Base-by-base conservation (phyloP, 2,797 vertebrate genomes). In the Phoxinus dragarum region DNA sequence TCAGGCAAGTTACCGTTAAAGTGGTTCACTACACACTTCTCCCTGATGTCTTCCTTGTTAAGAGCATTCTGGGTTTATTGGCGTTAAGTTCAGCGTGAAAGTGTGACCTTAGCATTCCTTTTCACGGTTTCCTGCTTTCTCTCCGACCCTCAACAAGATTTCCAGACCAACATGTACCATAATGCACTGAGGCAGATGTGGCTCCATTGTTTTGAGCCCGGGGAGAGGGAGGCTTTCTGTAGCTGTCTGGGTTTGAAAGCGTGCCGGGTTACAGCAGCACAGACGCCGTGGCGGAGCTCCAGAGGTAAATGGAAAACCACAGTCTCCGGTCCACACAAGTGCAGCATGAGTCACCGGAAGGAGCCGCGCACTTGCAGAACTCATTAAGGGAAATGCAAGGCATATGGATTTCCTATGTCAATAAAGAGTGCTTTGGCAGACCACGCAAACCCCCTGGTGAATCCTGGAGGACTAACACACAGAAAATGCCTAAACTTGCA, bases 311-410 rank as follows among this genome's bases (percentile, higher is more conserved):
- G 90, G 88, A 86, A 93, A 93, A 91, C 91, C 93, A 90, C 88
- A 90, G 91, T 90, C 90, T 89, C 89, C 87, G 86, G 92, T 94
- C 92, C 92, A 93, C 90, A 89, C 80, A 72, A 79, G 78, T 86
- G 73, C 69, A 21, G 78, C 89, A 93, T 77, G 79, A 91, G 83
- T 90, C 89, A 90, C 91, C 87, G 90, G 90, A 90, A 91, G 87
- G 84, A 90, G 88, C 88, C 36, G 84, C 75, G 84, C 84, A 86
- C 92, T 95, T 94, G 93, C 93, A 94, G 93, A 95, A 95, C 93
- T 94, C 93, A 95, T 95, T 94, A 94, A 93, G 93, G 91, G 92
- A 94, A 94, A 94, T 94, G 92, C 91, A 93, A 93, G 93, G 92
- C 92, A 91, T 92, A 90, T 90, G 88, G 91, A 91, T 91, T 91